phyloP scores from a whole-genome alignment of 2,888 invertebrate genomes.

The Stictocephala bisonia region DNA sequence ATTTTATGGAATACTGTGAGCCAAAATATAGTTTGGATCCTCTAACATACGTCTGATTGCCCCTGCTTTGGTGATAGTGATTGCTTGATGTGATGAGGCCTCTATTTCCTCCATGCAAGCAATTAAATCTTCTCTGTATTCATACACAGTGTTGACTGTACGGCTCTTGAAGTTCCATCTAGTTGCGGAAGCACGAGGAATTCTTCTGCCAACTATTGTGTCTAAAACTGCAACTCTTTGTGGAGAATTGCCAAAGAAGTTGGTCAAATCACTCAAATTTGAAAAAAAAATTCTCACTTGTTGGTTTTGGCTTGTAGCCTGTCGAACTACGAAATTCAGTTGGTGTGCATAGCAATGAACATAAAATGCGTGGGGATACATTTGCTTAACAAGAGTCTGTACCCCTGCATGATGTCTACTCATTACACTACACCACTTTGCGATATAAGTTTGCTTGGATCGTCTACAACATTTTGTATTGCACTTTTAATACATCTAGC shows the following conservation, averaged over 20 bases:
- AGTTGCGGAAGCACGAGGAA: constrained; percentile 20
- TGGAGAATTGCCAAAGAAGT: constrained; percentile 56
- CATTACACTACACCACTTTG: constrained; percentile 55
- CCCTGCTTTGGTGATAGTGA: constrained; percentile 42
- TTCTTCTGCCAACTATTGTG: constrained; percentile 22
- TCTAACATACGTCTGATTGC: constrained; percentile 28
- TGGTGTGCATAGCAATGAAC: constrained; percentile 55
- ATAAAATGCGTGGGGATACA: neutral
- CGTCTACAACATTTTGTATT: constrained; percentile 49
- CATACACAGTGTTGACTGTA: constrained; percentile 46
- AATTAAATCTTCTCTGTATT: constrained; percentile 55
- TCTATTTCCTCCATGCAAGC: constrained; percentile 58
- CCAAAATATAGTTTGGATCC: constrained; percentile 57
- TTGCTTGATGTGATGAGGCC: constrained; percentile 46
- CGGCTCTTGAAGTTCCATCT: constrained; percentile 21
- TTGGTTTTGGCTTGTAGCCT: constrained; percentile 46
- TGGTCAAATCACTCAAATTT: constrained; percentile 48
- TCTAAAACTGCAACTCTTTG: constrained; percentile 55
- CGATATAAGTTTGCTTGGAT: constrained; percentile 55
- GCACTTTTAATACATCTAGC: constrained; percentile 48
- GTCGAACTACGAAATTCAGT: constrained; percentile 51
- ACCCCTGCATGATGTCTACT: constrained; percentile 38
- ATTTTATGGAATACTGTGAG: constrained; percentile 57
- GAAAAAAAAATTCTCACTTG: constrained; percentile 55
- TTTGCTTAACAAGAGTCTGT: constrained; percentile 22